Conservation (phyloP, 2,888 invertebrate genomes). For the Diarsia dahlii region DNA sequence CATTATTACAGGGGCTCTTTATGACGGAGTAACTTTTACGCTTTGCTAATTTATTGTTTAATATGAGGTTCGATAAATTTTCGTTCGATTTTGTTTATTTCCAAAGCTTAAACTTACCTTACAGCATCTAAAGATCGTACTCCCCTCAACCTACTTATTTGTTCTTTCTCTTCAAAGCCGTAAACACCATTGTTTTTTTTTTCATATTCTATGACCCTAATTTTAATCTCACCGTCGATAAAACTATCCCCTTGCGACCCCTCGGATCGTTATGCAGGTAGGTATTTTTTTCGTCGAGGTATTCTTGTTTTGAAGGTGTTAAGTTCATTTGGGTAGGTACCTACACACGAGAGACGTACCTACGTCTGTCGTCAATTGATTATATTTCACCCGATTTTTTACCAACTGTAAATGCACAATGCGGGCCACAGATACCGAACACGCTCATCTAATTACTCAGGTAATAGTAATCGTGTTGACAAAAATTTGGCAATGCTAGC, state of each 20-base stretch:
- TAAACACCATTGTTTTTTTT: slow-evolving; percentile 8
- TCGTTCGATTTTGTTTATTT: not conserved
- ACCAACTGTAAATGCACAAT: slow-evolving; percentile 6
- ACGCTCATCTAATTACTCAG: not conserved
- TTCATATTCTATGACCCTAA: not conserved
- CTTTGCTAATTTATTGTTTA: not conserved
- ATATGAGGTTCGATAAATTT: not conserved
- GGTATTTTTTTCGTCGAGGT: slow-evolving; percentile 20
- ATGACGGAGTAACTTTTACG: not conserved
- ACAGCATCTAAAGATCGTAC: not conserved
- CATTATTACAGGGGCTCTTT: not conserved
- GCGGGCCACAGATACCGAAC: not conserved
- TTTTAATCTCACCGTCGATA: not conserved
- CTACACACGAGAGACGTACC: too few species aligned
- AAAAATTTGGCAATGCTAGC: slow-evolving; percentile 8
- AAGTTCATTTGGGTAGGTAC: slow-evolving; percentile 3
- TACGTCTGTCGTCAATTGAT: slow-evolving; percentile 22
- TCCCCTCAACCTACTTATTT: not conserved
- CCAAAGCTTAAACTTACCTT: not conserved
- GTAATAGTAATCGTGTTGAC: too few species aligned
- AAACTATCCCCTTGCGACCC: slow-evolving; percentile 12
- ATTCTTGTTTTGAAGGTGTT: slow-evolving; percentile 10
- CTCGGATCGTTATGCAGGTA: slow-evolving; percentile 25
- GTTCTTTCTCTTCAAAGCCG: not conserved
- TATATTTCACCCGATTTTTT: slow-evolving; percentile 3